Evolutionary conservation across 2,888 invertebrate species (phyloP).

Genomic region (Eueremaeus valkanovi): DNA sequence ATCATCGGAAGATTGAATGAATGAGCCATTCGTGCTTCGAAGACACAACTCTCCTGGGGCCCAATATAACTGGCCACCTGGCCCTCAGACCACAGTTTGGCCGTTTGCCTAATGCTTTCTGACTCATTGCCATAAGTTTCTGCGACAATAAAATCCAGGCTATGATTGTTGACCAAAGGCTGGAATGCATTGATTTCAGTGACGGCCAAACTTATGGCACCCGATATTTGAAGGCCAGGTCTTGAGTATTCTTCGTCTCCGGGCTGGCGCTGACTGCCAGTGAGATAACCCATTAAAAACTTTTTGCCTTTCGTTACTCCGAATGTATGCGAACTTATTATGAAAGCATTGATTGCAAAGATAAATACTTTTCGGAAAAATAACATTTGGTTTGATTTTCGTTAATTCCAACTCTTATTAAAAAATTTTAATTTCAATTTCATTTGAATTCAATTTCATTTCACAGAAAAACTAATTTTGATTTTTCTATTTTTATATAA

Average conservation of each 20-base stretch:
- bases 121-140: conserved; percentile 88
- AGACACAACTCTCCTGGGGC: conserved; percentile 82
- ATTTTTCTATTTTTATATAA: background rate
- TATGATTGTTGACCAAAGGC: conserved; percentile 61
- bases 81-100: conserved; percentile 69
- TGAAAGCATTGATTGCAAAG: conserved; percentile 4
- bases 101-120: conserved; percentile 77
- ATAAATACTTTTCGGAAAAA: background rate
- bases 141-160: conserved; percentile 72
- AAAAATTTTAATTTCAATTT: background rate
- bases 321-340: background rate
- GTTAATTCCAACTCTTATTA: background rate
- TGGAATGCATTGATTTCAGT: conserved; percentile 62
- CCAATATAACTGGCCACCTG: conserved; percentile 85
- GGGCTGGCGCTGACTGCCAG: conserved; percentile 72
- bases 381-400: background rate
- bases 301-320: background rate
- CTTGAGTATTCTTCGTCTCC: conserved; percentile 70
- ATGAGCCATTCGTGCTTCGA: conserved; percentile 88
- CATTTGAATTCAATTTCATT: too few species aligned
- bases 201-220: conserved; percentile 81
- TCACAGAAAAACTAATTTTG: background rate
- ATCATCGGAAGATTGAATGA: conserved; percentile 93
- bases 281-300: conserved; percentile 67
- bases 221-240: conserved; percentile 66